These are phyloP conservation scores for Raja brachyura DNA, from an alignment of 2,113 vertebrate genomes.

Conservation along the genomic window DNA sequence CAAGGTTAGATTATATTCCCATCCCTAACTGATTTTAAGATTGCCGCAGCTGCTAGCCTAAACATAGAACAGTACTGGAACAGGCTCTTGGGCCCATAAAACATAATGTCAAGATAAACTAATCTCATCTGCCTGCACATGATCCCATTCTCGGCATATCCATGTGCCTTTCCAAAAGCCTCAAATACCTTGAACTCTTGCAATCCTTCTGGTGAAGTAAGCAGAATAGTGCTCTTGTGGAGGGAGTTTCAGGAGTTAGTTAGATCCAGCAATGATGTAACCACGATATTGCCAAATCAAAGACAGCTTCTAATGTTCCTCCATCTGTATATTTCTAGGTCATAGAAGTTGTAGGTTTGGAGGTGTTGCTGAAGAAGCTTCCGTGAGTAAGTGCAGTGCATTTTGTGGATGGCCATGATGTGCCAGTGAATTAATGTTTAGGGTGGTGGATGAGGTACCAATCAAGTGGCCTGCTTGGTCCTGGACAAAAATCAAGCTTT, in stretches of 20 bases:
- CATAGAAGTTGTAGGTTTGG: not conserved
- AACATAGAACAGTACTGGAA: no score
- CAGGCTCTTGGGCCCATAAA: no score
- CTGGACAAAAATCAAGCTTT: not conserved
- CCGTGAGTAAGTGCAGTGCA: not conserved
- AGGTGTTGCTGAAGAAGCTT: not conserved
- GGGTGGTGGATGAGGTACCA: not conserved
- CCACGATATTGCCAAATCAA: not conserved
- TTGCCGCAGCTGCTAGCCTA: no score
- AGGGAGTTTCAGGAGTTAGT: constrained; percentile 7
- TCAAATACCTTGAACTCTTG: no score
- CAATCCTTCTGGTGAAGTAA: not conserved
- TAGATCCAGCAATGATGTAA: not conserved
- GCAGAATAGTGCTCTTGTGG: no score
- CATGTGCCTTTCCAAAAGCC: no score
- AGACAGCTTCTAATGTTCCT: not conserved
- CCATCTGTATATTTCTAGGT: not conserved
- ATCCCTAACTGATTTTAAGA: not conserved
- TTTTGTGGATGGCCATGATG: not conserved
- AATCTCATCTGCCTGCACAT: no score
- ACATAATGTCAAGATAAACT: no score
- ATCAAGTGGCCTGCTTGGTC: not conserved
- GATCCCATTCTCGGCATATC: no score
- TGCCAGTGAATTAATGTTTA: not conserved
- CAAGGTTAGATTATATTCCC: not conserved